Evolutionary conservation across 92 coral and sea anemone genomes (phyloP), one percentile per base, ranked within the genome.

Genomic region (Desmophyllum pertusum): DNA sequence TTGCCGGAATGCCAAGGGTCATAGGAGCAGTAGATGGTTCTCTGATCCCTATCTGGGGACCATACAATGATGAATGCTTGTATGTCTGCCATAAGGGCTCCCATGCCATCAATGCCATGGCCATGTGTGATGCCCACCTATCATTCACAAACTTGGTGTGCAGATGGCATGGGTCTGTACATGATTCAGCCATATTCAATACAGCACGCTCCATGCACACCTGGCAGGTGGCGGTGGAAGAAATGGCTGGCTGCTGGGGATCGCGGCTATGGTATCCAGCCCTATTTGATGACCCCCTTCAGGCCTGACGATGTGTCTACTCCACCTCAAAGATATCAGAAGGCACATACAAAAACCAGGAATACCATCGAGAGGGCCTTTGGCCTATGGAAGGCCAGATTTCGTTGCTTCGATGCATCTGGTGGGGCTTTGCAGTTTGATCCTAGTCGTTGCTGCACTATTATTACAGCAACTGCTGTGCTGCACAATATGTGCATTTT

Each of bases 21-120:
- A 76, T 77, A 59, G 81, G 81, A 39, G 81, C 81, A 3, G 55
- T 77, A 3, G 81, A 77, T 77, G 81, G 81, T 14, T 77, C 71
- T 2, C 39, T 77, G 50, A 55, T 77, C 55, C 69, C 50, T 11
- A 55, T 77, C 42, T 55, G 70, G 55, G 81, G 70, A 8, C 81
- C 70, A 27, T 14, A 77, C 25, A 29, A 57, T 25, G 81, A 77
- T 1, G 81, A 76, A 25, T 68, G 52, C 45, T 7, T 76, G 30
- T 76, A 52, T 76, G 81, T 76, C 67, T 53, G 81, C 51, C 81
- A 77, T 13, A 77, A 77, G 51, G 81, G 81, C 37, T 77, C 42
- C 13, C 81, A 77, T 29, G 69, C 70, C 3, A 52, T 53, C 81
- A 76, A 52, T 62, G 68, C 81, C 46, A 52, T 76, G 81, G 81